A percentile compares a stretch with the other conserved stretches of the same genome.
Conservation (phyloP, 2,113 vertebrate genomes). For the Hiodon tergisus region DNA sequence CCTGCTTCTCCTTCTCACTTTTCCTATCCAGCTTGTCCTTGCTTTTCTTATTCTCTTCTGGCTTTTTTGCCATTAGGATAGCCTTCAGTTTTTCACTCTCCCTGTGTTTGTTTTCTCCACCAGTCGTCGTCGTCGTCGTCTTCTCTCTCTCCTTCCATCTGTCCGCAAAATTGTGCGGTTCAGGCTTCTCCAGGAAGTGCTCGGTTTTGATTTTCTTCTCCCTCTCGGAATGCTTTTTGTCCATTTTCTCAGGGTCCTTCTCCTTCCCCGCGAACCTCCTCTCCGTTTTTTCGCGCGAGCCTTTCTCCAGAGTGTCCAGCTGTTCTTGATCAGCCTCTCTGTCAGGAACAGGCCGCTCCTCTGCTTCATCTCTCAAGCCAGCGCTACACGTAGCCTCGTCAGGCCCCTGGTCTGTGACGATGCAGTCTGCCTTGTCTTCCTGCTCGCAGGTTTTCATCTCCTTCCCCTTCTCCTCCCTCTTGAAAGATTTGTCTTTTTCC, state of each 20-base stretch:
- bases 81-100: slow-evolving; percentile 83
- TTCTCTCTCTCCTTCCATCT: slow-evolving; percentile 73
- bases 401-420: slow-evolving; percentile 47
- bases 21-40: slow-evolving; percentile 86
- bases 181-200: slow-evolving; percentile 73
- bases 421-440: slow-evolving; percentile 54
- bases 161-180: slow-evolving; percentile 71
- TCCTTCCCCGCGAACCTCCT: slow-evolving; percentile 75
- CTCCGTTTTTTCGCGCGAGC: slow-evolving; percentile 76
- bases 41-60: slow-evolving; percentile 80
- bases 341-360: slow-evolving; percentile 63
- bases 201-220: slow-evolving; percentile 85
- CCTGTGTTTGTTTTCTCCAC: slow-evolving; percentile 77
- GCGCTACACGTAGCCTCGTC: slow-evolving; percentile 53
- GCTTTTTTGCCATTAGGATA: slow-evolving; percentile 63
- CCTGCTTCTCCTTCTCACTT: slow-evolving; percentile 76
- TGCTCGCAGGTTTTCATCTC: slow-evolving; percentile 55
- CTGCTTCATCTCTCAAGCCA: slow-evolving; percentile 68
- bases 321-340: slow-evolving; percentile 70
- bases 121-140: slow-evolving; percentile 47
- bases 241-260: slow-evolving; percentile 76
- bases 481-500: slow-evolving; percentile 70
- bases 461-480: slow-evolving; percentile 79
- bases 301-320: slow-evolving; percentile 76
- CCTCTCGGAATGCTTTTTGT: slow-evolving; percentile 81